Percentiles rank a stretch among this genome's conserved stretches.
phyloP scores from a whole-genome alignment of 2,888 invertebrate species.

The Ichneumoninae sp. region DNA sequence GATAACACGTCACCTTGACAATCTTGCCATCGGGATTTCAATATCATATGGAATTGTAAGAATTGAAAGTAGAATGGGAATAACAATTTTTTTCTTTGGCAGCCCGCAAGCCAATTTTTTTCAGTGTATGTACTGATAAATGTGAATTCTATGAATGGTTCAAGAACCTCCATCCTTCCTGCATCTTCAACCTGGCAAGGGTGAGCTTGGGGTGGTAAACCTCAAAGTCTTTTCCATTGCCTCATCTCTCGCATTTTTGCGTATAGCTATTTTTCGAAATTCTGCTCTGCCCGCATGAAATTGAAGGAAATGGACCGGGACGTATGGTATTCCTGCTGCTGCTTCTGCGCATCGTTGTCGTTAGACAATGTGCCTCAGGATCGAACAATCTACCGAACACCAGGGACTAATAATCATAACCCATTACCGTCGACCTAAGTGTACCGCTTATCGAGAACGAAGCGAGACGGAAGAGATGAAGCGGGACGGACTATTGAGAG shows the following conservation, averaged over 20 bases:
- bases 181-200: slow-evolving; percentile 49
- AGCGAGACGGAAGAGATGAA: slow-evolving; percentile 20
- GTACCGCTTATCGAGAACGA: slow-evolving; percentile 61
- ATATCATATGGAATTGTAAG: no score
- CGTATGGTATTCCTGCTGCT: slow-evolving; percentile 28
- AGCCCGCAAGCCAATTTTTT: no score
- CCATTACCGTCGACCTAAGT: slow-evolving; percentile 67
- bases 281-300: slow-evolving; percentile 67
- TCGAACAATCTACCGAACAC: slow-evolving; percentile 35
- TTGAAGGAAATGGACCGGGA: slow-evolving; percentile 69
- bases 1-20: no score
- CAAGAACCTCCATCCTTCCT: slow-evolving; percentile 54
- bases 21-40: no score
- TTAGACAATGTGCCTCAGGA: slow-evolving; percentile 1
- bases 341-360: slow-evolving; percentile 37
- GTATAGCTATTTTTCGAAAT: slow-evolving; percentile 64
- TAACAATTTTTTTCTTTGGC: no score
- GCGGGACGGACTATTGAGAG: not conserved
- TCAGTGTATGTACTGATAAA: not conserved
- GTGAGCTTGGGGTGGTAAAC: slow-evolving; percentile 14
- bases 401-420: slow-evolving; percentile 63
- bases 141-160: slow-evolving; percentile 59
- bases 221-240: not conserved
- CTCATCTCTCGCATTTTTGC: slow-evolving; percentile 6
- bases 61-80: no score